These are phyloP conservation scores for Astreopora myriophthalma DNA, from an alignment of 64 coral and sea anemone species.

Conservation along the genomic window DNA sequence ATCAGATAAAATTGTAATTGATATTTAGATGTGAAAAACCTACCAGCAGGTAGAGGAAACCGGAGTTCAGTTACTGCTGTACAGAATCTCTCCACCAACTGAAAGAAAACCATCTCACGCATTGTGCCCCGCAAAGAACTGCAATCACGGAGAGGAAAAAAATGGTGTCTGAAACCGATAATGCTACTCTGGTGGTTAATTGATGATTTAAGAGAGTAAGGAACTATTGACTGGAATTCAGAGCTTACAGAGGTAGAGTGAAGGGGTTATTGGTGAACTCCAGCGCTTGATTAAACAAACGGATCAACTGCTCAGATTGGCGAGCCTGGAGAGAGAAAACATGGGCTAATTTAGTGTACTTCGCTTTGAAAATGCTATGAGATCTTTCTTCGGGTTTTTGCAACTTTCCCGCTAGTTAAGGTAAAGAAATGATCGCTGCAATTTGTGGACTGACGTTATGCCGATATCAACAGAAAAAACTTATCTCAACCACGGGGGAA, in stretches of 20 bases:
- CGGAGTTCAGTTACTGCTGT: conserved; percentile 62
- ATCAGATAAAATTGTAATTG: too few relatives aligned
- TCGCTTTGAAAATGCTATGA: background rate
- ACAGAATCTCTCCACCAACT: conserved; percentile 80
- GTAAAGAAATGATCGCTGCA: too few relatives aligned
- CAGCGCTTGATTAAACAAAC: conserved; percentile 80
- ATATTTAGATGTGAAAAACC: too few relatives aligned
- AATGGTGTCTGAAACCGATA: background rate
- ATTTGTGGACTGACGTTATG: too few relatives aligned
- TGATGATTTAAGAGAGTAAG: background rate
- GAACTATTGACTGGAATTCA: background rate
- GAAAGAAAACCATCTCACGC: conserved; percentile 81
- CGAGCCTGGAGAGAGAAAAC: background rate
- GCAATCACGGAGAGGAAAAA: background rate
- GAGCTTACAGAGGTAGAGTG: conserved; percentile 71
- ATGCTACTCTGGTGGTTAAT: background rate
- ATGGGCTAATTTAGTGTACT: background rate
- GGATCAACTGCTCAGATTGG: conserved; percentile 78
- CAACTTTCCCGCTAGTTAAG: too few relatives aligned
- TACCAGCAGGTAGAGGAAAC: conserved; percentile 82
- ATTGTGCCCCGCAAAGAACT: conserved; percentile 76
- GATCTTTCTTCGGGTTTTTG: background rate
- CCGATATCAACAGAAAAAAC: too few relatives aligned
- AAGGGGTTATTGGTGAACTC: conserved; percentile 81
- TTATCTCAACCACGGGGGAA: too few relatives aligned